Base-by-base conservation (phyloP, 1,140 invertebrate genomes). In the Neotoxoptera formosana region DNA sequence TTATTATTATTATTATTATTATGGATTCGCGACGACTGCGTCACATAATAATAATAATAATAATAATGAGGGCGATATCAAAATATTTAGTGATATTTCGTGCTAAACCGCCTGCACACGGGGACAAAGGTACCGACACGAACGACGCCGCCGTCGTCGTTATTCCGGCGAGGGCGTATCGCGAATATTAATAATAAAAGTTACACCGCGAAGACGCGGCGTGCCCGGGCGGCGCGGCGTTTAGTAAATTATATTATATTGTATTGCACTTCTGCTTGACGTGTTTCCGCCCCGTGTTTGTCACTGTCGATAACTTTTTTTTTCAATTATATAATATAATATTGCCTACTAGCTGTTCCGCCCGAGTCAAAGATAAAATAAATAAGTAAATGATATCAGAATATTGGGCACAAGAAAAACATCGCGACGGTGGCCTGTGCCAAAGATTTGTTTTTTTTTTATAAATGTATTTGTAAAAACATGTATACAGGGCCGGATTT, bases 171-270 rank as follows among this genome's bases (percentile, higher is more conserved):
- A 14, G 14, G 60, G n/a, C 30, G 60, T 76, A 76, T 76, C n/a
- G n/a, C n/a, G n/a, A n/a, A 76, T n/a, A 76, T 76, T 76, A 76
- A 76, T 76, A 76, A 76, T 76, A 76, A 76, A 76, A 76, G 60
- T 76, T 76, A 76, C 60, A 76, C n/a, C 60, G 60, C n/a, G n/a
- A 76, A 76, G 60, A 76, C 60, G n/a, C n/a, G n/a, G n/a, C n/a
- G 60, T 76, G 60, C 60, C n/a, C n/a, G n/a, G n/a, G n/a, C n/a
- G n/a, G n/a, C n/a, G n/a, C n/a, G n/a, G 17, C 60, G 60, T 76
- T 76, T 76, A 34, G 60, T 67, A 14, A n/a, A 67, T 30, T 30
- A 20, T 23, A 53, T 53, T 60, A 60, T 60, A 53, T 30, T 17
- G 6, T 17, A 76, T 34, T 76, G 14, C 60, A n/a, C 14, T n/a